Percentiles rank a stretch among this genome's conserved stretches.
Conservation (phyloP, 2,797 vertebrate species). For the Sebastolobus altivelis region DNA sequence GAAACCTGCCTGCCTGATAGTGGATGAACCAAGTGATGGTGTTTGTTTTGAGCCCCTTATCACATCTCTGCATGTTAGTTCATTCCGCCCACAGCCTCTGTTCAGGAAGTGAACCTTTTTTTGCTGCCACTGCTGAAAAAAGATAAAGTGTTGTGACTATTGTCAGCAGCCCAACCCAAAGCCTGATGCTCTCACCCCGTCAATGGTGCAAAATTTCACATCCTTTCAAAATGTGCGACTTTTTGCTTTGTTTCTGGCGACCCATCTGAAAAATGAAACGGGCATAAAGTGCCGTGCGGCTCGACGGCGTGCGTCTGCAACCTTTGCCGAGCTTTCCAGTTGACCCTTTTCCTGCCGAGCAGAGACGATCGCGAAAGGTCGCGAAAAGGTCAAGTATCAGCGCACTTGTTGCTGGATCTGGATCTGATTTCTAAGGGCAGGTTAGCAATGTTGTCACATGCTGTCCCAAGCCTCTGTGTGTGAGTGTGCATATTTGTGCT, state of each 20-base stretch:
- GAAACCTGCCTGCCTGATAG: neutral
- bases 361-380: conserved; percentile 68
- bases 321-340: conserved; percentile 42
- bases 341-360: conserved; percentile 43
- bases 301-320: conserved; percentile 10
- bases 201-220: fast-evolving
- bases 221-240: neutral
- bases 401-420: conserved; percentile 47
- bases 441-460: conserved; percentile 71
- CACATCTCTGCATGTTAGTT: neutral
- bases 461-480: conserved; percentile 21
- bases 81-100: neutral
- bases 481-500: conserved; percentile 14
- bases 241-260: neutral
- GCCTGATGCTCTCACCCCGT: neutral
- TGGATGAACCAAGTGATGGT: neutral
- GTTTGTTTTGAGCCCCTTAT: neutral
- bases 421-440: conserved; percentile 77
- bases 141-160: neutral
- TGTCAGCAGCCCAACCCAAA: neutral
- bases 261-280: neutral
- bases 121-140: neutral
- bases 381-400: conserved; percentile 78
- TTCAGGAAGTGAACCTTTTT: conserved; percentile 38
- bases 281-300: conserved; percentile 3